Conservation (phyloP, 2,113 vertebrate genomes). For the Trichechus manatus region DNA sequence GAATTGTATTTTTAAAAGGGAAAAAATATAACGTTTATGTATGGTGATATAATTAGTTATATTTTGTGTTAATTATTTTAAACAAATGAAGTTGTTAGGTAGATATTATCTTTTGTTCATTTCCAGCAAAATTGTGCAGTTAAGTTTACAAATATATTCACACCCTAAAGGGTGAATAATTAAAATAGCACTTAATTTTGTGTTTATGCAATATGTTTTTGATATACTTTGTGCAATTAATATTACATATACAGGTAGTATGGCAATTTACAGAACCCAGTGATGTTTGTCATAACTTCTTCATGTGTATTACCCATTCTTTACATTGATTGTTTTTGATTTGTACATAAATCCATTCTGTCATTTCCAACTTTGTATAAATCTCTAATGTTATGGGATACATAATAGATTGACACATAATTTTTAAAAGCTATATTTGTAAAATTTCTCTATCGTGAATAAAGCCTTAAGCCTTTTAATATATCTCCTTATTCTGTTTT, state of each 20-base stretch:
- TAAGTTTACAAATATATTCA: slow-evolving; percentile 75
- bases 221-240: slow-evolving; percentile 77
- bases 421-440: slow-evolving; percentile 99
- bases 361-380: slow-evolving; percentile 95
- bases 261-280: slow-evolving; percentile 88
- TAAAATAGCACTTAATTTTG: slow-evolving; percentile 77
- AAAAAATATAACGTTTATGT: slow-evolving; percentile 48
- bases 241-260: slow-evolving; percentile 80
- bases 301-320: slow-evolving; percentile 84
- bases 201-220: slow-evolving; percentile 58
- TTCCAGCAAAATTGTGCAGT: slow-evolving; percentile 74
- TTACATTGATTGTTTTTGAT: slow-evolving; percentile 89
- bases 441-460: slow-evolving; percentile 99
- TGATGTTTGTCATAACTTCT: slow-evolving; percentile 84
- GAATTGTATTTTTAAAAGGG: slow-evolving; percentile 64
- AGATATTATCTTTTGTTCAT: slow-evolving; percentile 67
- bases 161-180: slow-evolving; percentile 74
- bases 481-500: slow-evolving; percentile 87
- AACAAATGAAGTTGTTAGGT: slow-evolving; percentile 65
- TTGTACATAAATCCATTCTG: slow-evolving; percentile 92
- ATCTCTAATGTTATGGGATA: slow-evolving; percentile 91
- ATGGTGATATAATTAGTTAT: slow-evolving; percentile 49
- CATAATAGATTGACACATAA: slow-evolving; percentile 95
- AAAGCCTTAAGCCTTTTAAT: slow-evolving; percentile 99
- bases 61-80: slow-evolving; percentile 71